Percentiles rank a stretch among this genome's conserved stretches.
phyloP scores from a whole-genome alignment of 92 coral and sea anemone species.

The Epizoanthus rinbou region DNA sequence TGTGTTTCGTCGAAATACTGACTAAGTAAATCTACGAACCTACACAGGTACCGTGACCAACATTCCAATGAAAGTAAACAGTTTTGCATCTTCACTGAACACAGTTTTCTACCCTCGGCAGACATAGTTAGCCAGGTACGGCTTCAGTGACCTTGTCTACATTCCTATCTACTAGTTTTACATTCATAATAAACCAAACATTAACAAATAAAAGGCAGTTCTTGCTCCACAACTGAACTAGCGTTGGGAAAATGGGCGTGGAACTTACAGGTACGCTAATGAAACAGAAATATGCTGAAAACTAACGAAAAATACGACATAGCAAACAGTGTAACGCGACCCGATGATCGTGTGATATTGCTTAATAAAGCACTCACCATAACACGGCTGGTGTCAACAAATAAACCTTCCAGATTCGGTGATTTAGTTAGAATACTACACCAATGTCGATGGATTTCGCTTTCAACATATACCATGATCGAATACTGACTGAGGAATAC shows the following conservation, averaged over 20 bases:
- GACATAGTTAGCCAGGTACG: not conserved
- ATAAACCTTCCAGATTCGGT: not conserved
- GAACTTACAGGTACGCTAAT: slow-evolving; percentile 42
- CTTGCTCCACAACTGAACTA: not conserved
- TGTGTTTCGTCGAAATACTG: not conserved
- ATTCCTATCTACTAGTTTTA: not conserved
- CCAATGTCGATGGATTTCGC: slow-evolving; percentile 19
- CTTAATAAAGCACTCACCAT: slow-evolving; percentile 30
- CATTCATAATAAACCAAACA: not conserved
- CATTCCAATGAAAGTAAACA: not conserved
- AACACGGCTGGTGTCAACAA: not conserved
- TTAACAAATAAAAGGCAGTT: not conserved
- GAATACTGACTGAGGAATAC: not conserved
- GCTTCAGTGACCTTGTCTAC: slow-evolving; percentile 35
- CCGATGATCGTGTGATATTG: slow-evolving; percentile 21
- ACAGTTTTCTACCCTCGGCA: not conserved
- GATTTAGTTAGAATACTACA: not conserved
- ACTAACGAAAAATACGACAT: not conserved
- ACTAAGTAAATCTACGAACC: not conserved
- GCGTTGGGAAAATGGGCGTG: not conserved
- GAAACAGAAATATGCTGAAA: not conserved
- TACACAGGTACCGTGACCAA: not conserved
- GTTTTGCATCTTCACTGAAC: not conserved
- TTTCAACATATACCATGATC: not conserved
- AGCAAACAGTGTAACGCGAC: not conserved